These are phyloP conservation scores for Cephus spinipes DNA, from an alignment of 2,888 invertebrate genomes.

Conservation along the genomic window DNA sequence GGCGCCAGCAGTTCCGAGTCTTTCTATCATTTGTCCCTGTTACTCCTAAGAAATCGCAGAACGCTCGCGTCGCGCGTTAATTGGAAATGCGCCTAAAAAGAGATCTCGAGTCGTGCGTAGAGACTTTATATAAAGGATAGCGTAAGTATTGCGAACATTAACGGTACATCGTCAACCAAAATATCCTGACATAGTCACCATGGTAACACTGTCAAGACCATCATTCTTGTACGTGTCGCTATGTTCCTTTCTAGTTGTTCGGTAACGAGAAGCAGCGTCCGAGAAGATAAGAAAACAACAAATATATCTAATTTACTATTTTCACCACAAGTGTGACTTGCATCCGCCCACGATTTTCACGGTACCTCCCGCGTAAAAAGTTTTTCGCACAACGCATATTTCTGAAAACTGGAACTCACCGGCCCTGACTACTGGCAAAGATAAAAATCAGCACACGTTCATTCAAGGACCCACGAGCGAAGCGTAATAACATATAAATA, in stretches of 20 bases:
- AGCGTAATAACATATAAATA: too few species aligned
- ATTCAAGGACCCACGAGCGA: too few species aligned
- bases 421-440: too few species aligned
- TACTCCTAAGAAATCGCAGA: not conserved
- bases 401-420: too few species aligned
- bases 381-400: too few species aligned
- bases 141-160: conserved; percentile 6
- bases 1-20: too few species aligned
- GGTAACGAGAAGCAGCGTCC: conserved; percentile 23
- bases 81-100: conserved; percentile 9
- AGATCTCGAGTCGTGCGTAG: not conserved
- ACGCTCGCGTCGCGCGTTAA: conserved; percentile 5
- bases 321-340: too few species aligned
- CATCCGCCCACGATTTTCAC: too few species aligned
- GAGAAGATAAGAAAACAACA: conserved; percentile 24
- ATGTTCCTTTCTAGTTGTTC: conserved; percentile 43
- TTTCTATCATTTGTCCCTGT: too few species aligned
- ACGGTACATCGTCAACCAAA: conserved; percentile 3
- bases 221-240: conserved; percentile 40
- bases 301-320: conserved; percentile 38
- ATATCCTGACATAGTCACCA: not conserved
- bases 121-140: conserved; percentile 1
- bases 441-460: too few species aligned
- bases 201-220: conserved; percentile 22
- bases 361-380: too few species aligned